Base-by-base conservation (phyloP, 2,797 vertebrate species). In the Rhinella marina region DNA sequence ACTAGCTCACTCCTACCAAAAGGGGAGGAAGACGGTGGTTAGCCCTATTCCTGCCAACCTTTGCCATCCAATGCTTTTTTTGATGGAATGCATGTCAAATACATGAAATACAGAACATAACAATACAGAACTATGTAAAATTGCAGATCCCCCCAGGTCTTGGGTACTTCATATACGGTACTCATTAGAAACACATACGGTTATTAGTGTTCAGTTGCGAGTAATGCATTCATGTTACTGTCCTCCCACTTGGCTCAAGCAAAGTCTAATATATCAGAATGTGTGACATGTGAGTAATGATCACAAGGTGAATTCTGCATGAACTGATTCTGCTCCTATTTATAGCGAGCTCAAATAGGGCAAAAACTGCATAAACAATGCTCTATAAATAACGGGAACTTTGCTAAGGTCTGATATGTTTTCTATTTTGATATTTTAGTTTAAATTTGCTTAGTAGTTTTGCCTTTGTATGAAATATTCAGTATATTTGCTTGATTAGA, bases 321-420 rank as follows among this genome's bases (percentile, higher is more conserved):
- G 29, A 73, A 68, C 48, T 61, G 77, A 81, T 72, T 76, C 50
- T 59, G 50, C 27, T 81, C 62, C 86, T 82, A 87, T 87, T 87
- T 82, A 48, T 76, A 82, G 56, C 57, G 0, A 72, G 57, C 80
- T 72, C 27, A 87, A 82, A 82, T 82, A 82, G 86, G 86, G 27
- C 68, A 87, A 82, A 82, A 61, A 25, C 54, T 72, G 86, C 86
- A 87, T 87, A 73, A 86, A 87, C 68, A 82, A 87, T 81, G n/a
- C 79, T 75, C 41, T 82, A 62, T 72, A 87, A 87, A 82, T 87
- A 61, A 64, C 17, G 62, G 23, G 14, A 57, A 48, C 29, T n/a
- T 57, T 25, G 54, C 19, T 57, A 73, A 48, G 68, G 25, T 57
- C 7, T 29, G 19, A 72, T 32, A 50, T 16, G 23, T 16, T 2